Evolutionary conservation across 2,113 vertebrate genomes (phyloP), one percentile per base, ranked within the genome.

Genomic region (Sorex araneus): DNA sequence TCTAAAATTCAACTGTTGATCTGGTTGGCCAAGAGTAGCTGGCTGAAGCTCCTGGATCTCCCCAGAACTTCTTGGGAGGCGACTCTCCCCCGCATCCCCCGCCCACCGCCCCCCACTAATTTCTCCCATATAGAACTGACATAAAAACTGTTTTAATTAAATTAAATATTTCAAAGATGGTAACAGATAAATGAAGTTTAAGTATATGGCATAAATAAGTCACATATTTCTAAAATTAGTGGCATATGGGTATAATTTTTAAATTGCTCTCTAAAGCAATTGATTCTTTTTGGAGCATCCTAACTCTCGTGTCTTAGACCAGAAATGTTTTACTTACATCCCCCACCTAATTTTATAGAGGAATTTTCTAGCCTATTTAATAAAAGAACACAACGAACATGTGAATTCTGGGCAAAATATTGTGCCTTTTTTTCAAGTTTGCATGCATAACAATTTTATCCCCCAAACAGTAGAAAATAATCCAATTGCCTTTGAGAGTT

Each of bases 181-280:
- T 57, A 94, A 78, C 27, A 7, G 36, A 76, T 80, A 86, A 80
- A 86, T 87, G 10, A 9, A 89, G 84, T 74, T 92, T 76, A 83
- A 60, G 19, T 81, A 92, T 87, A 63, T 81, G 80, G 19, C 6
- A 30, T 73, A 93, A 95, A 71, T 95, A 96, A 95, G 76, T 84
- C 83, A 92, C 71, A 93, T 32, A 81, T 92, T 95, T 90, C 69
- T 89, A 88, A 94, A 94, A 89, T 89, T 96, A 69, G 74, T 57
- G 47, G 91, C 30, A 78, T 70, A 54, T 87, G 73, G 64, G 64
- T 84, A 70, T 13, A 74, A 93, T 87, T 77, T 77, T 87, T 47
- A 10, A 89, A 81, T 84, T 6, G 34, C 3, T 79, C 16, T 88
- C 40, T 50, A 50, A 86, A 92, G 69, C 45, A 47, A 43, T 64